Evolutionary conservation across 1,140 invertebrate species (phyloP), one percentile per base, ranked within the genome.

Genomic region (Bicyclus anynana): DNA sequence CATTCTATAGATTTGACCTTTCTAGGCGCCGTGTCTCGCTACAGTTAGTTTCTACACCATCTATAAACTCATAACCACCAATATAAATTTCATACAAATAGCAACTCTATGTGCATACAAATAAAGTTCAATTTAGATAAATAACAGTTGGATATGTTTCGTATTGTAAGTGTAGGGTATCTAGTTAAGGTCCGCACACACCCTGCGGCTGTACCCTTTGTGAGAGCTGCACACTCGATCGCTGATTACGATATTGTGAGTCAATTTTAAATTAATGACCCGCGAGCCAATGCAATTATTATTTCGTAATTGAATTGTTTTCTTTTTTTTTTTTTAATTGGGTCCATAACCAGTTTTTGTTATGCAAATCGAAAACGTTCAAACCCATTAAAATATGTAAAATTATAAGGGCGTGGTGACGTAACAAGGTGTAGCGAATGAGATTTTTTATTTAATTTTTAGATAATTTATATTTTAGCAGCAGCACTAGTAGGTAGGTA

Each of bases 11-110:
- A 21, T 44, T 12, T 63, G 65, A 67, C 65, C 65, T 67, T 63
- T 67, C 60, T 60, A 62, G 53, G 65, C 62, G 62, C 62, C 65
- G 55, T 57, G 60, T 60, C 58, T 61, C 54, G 55, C 54, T 61
- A 62, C 53, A 65, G 47, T 65, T 61, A 50, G 14, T 9, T 3
- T n/a, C 10, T 21, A 14, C 10, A 54, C n/a, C 23, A 26, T 35
- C 23, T 44, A 40, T 47, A 53, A 14, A 26, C 14, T 3, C 9
- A 9, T 47, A 29, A 44, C 27, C 18, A 17, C 13, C 10, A 17
- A 2, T n/a, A 12, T 2, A 5, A 29, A n/a, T n/a, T 44, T 14
- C 38, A 53, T 3, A 6, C 14, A 23, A 47, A 14, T 35, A 14
- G n/a, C 1, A 35, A 54, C 42, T 10, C 17, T 44, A 10, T 5